phyloP scores from a whole-genome alignment of 2,113 vertebrate species.

The Mesoclemmys tuberculata region DNA sequence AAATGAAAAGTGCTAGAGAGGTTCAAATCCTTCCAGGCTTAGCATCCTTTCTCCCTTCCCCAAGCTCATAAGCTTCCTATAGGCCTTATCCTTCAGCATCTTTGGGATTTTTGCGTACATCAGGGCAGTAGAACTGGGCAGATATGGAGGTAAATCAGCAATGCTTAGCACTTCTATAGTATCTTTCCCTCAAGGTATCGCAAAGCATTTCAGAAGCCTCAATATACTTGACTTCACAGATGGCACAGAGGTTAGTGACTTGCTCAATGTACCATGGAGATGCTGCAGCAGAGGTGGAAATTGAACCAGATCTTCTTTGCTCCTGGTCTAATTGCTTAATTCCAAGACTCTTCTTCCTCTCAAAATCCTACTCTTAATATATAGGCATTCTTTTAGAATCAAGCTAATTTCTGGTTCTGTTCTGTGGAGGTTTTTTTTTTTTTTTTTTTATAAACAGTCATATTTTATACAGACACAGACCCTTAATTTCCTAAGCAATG shows the following conservation, averaged over 20 bases:
- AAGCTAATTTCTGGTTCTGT: background rate
- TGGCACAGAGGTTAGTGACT: background rate
- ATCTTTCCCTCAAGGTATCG: background rate
- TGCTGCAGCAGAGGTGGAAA: background rate
- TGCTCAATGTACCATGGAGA: background rate
- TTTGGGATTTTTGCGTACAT: slow-evolving; percentile 4
- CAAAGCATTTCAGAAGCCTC: slow-evolving; percentile 2
- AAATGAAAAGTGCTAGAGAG: slow-evolving; percentile 19
- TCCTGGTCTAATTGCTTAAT: background rate
- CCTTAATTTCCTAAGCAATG: background rate
- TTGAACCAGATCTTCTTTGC: background rate
- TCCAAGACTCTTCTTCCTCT: background rate
- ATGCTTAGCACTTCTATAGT: background rate
- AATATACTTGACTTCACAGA: background rate
- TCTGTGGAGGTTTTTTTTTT: background rate
- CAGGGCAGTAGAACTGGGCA: background rate
- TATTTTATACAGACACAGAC: background rate
- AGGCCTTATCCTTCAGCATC: background rate
- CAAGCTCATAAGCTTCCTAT: slow-evolving; percentile 20
- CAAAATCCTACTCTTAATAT: background rate
- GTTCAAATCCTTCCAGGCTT: background rate
- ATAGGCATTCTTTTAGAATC: background rate
- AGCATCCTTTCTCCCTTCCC: slow-evolving; percentile 14
- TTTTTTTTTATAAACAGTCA: background rate
- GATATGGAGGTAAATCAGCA: background rate